A percentile compares a stretch with the other conserved stretches of the same genome.
Conservation (phyloP, 1,140 invertebrate species). For the Anthonomus grandis region DNA sequence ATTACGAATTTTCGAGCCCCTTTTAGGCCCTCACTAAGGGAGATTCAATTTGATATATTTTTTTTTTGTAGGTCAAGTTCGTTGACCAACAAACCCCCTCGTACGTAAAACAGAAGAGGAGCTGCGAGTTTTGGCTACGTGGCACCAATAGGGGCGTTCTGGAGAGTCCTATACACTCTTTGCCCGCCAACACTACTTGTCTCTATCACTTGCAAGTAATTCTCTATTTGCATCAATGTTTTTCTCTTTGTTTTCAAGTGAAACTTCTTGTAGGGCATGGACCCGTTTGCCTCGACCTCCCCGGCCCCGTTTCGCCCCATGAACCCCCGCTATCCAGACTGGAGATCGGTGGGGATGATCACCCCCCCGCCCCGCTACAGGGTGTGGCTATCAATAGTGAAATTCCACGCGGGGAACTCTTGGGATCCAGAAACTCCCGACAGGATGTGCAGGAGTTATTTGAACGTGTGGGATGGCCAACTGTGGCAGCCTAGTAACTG, state of each 20-base stretch:
- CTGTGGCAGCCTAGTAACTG: constrained; percentile 72
- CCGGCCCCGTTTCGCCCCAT: constrained; percentile 59
- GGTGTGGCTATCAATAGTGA: constrained; percentile 83
- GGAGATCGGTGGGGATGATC: constrained; percentile 56
- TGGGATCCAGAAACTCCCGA: constrained; percentile 56
- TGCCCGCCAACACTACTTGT: constrained; percentile 83
- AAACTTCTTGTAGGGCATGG: constrained; percentile 47
- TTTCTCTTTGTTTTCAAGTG: background rate
- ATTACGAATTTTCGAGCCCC: background rate
- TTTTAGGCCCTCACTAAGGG: background rate
- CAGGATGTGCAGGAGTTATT: constrained; percentile 72
- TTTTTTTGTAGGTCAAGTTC: constrained; percentile 64
- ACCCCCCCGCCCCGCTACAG: constrained; percentile 65
- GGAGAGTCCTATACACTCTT: constrained; percentile 75
- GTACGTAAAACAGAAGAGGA: constrained; percentile 74
- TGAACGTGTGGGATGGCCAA: constrained; percentile 81
- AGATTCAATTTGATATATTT: too few relatives aligned
- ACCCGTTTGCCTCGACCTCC: constrained; percentile 54
- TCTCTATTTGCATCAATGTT: background rate
- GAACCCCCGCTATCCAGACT: constrained; percentile 58
- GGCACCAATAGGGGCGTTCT: constrained; percentile 73
- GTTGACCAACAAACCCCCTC: constrained; percentile 75
- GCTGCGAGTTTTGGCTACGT: constrained; percentile 82
- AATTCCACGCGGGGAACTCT: constrained; percentile 71
- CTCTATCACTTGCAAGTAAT: constrained; percentile 72